A percentile compares a stretch with the other conserved stretches of the same genome.
phyloP scores from a whole-genome alignment of 2,888 invertebrate species.

The Torymus auratus region DNA sequence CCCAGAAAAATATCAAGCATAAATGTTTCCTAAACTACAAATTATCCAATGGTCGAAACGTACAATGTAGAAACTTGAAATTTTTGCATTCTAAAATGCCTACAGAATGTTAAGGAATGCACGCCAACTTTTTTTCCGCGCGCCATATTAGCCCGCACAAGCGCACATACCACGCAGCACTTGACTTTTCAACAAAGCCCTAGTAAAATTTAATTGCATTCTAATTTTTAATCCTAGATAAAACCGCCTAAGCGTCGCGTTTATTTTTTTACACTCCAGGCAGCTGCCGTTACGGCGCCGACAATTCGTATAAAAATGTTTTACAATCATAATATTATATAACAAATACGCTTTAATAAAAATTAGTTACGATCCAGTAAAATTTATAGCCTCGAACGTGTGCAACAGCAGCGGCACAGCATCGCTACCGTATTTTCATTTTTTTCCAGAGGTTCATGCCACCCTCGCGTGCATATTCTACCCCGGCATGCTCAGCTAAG shows the following conservation, averaged over 20 bases:
- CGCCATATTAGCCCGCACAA: not conserved
- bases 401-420: not conserved
- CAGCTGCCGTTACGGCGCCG: conserved; percentile 13
- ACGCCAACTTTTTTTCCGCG: not conserved
- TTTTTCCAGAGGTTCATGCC: not conserved
- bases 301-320: conserved; percentile 28
- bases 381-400: conserved; percentile 28
- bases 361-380: conserved; percentile 41
- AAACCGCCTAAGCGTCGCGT: not conserved
- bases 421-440: conserved; percentile 23
- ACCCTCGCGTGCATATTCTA: not conserved
- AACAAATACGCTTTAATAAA: conserved; percentile 35
- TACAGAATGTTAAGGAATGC: not conserved
- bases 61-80: not conserved
- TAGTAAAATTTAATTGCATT: not conserved
- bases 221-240: conserved; percentile 12
- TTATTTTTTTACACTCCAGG: not conserved
- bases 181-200: too few species aligned
- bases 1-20: too few species aligned
- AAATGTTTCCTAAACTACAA: not conserved
- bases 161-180: too few species aligned
- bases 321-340: conserved; percentile 35
- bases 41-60: not conserved
- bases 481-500: not conserved
- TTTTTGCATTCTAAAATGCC: not conserved